A percentile compares a stretch with the other conserved stretches of the same genome.
Evolutionary conservation across 2,888 invertebrate genomes (phyloP).

Genomic region (Apomyelois bistriatella): DNA sequence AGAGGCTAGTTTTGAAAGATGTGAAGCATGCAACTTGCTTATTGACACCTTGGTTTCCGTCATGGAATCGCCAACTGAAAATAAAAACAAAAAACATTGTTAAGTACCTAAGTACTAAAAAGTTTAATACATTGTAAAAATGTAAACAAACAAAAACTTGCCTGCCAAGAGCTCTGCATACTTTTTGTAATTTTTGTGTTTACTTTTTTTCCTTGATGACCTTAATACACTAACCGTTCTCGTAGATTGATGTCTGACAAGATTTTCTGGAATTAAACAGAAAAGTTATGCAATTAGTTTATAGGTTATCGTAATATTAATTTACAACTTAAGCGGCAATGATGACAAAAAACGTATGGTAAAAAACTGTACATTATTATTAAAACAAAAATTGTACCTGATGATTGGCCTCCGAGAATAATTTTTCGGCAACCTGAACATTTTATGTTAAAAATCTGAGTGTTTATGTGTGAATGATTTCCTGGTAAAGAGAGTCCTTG

Average conservation of each 20-base stretch:
- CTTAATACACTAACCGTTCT: constrained; percentile 58
- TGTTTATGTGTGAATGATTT: constrained; percentile 39
- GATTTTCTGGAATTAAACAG: constrained; percentile 50
- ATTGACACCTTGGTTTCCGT: constrained; percentile 84
- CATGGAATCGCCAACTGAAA: constrained; percentile 82
- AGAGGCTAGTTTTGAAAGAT: constrained; percentile 83
- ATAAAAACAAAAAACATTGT: not conserved
- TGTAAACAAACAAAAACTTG: constrained; percentile 40
- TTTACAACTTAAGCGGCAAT: no score
- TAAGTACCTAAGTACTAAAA: not conserved
- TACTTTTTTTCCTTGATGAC: constrained; percentile 63
- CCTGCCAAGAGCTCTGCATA: constrained; percentile 86
- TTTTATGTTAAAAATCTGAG: constrained; percentile 52
- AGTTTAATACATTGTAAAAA: no score
- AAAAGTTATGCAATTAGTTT: constrained; percentile 63
- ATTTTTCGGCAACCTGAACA: constrained; percentile 68
- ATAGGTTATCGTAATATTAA: constrained; percentile 34
- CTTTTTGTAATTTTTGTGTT: constrained; percentile 72
- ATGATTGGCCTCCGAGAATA: constrained; percentile 46
- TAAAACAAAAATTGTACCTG: constrained; percentile 42
- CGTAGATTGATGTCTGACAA: constrained; percentile 64
- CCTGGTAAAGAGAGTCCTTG: constrained; percentile 47
- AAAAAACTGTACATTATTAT: not conserved
- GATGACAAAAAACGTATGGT: not conserved
- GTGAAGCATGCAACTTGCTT: constrained; percentile 82